A percentile compares a stretch with the other conserved stretches of the same genome.
These are phyloP conservation scores for Calephelis perditalis DNA, from an alignment of 2,888 invertebrate species.

Conservation along the genomic window DNA sequence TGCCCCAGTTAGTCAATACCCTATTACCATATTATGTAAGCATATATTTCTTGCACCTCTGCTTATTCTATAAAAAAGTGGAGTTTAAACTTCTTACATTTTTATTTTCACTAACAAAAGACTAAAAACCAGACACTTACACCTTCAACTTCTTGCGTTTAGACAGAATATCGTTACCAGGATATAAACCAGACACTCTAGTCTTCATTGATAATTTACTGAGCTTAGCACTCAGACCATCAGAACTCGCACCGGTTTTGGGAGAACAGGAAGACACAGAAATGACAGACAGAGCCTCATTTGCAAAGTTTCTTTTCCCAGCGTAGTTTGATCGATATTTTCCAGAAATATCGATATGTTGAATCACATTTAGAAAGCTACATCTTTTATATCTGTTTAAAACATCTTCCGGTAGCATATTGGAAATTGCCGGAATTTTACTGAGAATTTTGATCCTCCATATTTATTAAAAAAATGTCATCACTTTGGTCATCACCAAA, in stretches of 20 bases:
- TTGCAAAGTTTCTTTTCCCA: conserved; percentile 24
- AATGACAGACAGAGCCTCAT: conserved; percentile 24
- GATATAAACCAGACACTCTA: conserved; percentile 40
- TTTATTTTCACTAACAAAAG: not conserved
- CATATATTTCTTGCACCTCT: too few relatives aligned
- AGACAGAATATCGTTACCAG: conserved; percentile 42
- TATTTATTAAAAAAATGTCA: too few relatives aligned
- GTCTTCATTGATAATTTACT: conserved; percentile 39
- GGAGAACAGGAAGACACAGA: conserved; percentile 35
- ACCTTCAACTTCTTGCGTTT: conserved; percentile 24
- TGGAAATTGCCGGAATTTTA: not conserved
- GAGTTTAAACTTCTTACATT: too few relatives aligned
- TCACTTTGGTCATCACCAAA: too few relatives aligned
- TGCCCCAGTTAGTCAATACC: too few relatives aligned
- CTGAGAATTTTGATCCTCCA: not conserved
- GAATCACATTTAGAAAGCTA: conserved; percentile 36
- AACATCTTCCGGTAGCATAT: conserved; percentile 3
- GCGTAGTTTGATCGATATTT: conserved; percentile 32
- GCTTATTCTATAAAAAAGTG: too few relatives aligned
- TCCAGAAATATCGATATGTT: conserved; percentile 49
- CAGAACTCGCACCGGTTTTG: conserved; percentile 19
- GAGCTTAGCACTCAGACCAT: conserved; percentile 32
- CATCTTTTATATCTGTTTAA: conserved; percentile 38
- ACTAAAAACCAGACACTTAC: not conserved
- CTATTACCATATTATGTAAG: too few relatives aligned